A percentile compares a stretch with the other conserved stretches of the same genome.
phyloP scores from a whole-genome alignment of 2,113 vertebrate genomes.

The Myotis yumanensis region DNA sequence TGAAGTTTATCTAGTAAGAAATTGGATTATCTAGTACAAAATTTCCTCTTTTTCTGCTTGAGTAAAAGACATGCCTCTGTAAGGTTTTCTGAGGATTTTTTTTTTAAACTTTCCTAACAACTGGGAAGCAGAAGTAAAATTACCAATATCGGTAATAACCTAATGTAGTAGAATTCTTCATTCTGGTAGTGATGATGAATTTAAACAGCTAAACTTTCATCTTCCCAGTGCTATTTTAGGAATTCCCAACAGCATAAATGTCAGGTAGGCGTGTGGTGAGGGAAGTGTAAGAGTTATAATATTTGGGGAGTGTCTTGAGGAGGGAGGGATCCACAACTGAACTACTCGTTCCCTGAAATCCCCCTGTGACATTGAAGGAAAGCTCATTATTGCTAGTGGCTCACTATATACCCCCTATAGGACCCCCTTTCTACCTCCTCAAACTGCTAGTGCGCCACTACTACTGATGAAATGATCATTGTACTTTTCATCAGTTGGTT shows the following conservation, averaged over 20 bases:
- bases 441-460: background rate
- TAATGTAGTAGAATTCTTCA: background rate
- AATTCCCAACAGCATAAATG: background rate
- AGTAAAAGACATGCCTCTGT: background rate
- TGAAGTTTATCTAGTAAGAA: background rate
- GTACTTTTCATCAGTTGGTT: background rate
- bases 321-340: background rate
- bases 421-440: background rate
- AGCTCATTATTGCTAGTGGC: too few species aligned
- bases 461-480: slow-evolving; percentile 18
- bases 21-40: background rate
- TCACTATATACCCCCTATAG: background rate
- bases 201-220: background rate
- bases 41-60: background rate
- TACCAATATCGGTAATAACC: background rate
- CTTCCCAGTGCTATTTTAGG: background rate
- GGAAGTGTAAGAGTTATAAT: background rate
- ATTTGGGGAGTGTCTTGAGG: background rate
- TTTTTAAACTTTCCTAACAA: background rate
- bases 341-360: background rate
- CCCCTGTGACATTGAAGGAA: background rate
- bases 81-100: background rate
- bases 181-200: slow-evolving; percentile 20
- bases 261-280: background rate
- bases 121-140: slow-evolving; percentile 5